A percentile compares a stretch with the other conserved stretches of the same genome.
phyloP scores from a whole-genome alignment of 1,140 invertebrate species.

The Lordiphosa mommai region DNA sequence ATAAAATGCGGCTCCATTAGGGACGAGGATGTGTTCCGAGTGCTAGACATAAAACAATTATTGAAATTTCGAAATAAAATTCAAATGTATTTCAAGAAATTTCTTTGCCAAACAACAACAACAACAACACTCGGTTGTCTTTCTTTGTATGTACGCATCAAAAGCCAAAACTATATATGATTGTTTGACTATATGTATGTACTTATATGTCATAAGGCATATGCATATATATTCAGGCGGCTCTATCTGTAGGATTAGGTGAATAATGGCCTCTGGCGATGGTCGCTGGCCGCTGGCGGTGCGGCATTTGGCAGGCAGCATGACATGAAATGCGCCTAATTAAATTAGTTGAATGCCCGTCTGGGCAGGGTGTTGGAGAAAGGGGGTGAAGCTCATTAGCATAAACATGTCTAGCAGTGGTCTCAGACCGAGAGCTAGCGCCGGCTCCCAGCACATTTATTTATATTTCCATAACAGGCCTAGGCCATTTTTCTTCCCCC shows the following conservation, averaged over 20 bases:
- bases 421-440: slow-evolving; percentile 17
- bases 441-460: too few relatives aligned
- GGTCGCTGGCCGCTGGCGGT: neutral
- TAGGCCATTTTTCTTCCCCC: too few relatives aligned
- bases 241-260: slow-evolving; percentile 32
- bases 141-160: slow-evolving; percentile 3
- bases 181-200: neutral
- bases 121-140: slow-evolving; percentile 12
- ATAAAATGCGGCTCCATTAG: neutral
- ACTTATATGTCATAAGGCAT: neutral
- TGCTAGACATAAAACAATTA: slow-evolving; percentile 36
- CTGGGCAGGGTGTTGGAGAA: slow-evolving; percentile 14
- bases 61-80: slow-evolving; percentile 49
- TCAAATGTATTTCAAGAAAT: slow-evolving; percentile 7
- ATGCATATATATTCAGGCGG: neutral
- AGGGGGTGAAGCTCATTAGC: slow-evolving; percentile 43
- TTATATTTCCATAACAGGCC: too few relatives aligned
- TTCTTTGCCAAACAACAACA: slow-evolving; percentile 30
- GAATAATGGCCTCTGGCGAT: slow-evolving; percentile 26
- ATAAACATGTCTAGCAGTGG: slow-evolving; percentile 27
- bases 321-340: slow-evolving; percentile 49
- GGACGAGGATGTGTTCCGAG: neutral
- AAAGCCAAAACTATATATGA: neutral
- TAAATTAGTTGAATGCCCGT: slow-evolving; percentile 43
- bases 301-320: slow-evolving; percentile 40